Conservation (phyloP, 2,113 vertebrate species). For the Casuarius casuarius region DNA sequence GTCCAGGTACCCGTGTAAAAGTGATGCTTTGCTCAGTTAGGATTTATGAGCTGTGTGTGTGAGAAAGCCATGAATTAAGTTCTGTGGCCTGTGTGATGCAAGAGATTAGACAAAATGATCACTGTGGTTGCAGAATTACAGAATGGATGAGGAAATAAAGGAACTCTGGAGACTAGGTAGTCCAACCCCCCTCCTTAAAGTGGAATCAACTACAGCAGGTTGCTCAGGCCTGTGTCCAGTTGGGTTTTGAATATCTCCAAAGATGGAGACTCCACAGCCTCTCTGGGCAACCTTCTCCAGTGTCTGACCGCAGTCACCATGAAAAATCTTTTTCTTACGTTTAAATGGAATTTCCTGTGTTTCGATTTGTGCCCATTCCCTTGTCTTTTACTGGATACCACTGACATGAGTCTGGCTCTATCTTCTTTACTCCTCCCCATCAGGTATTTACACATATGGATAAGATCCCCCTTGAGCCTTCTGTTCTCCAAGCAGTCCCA, state of each 20-base stretch:
- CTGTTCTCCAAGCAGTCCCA: not conserved
- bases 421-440: not conserved
- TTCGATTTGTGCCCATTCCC: not conserved
- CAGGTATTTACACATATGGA: not conserved
- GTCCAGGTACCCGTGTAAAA: not conserved
- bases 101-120: not conserved
- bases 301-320: not conserved
- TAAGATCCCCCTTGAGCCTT: not conserved
- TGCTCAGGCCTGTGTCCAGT: fast-evolving
- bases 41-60: not conserved
- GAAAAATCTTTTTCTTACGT: not conserved
- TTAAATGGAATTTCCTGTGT: not conserved
- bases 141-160: not conserved
- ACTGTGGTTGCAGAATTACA: not conserved
- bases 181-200: not conserved
- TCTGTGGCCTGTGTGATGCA: not conserved
- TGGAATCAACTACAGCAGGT: not conserved
- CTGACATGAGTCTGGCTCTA: not conserved
- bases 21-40: not conserved
- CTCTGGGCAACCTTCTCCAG: not conserved
- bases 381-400: not conserved
- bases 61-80: not conserved
- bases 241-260: not conserved
- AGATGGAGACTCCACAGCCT: not conserved
- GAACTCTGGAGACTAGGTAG: not conserved